Conservation (phyloP, 1,140 invertebrate genomes). For the Lepidostoma basale region DNA sequence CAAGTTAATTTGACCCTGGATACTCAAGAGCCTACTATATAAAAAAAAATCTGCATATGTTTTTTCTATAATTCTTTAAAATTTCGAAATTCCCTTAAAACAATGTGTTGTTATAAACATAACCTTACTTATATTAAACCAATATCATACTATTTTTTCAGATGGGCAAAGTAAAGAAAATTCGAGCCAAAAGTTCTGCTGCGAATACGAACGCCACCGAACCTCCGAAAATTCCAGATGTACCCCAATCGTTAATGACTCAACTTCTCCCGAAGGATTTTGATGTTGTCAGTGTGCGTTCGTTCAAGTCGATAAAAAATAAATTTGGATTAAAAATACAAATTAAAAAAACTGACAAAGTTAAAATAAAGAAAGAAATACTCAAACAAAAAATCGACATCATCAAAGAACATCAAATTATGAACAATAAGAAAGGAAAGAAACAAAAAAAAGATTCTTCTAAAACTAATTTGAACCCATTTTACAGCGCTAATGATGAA, state of each 20-base stretch:
- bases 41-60: background rate
- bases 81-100: background rate
- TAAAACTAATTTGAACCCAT: constrained; percentile 1
- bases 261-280: constrained; percentile 30
- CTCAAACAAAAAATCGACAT: constrained; percentile 39
- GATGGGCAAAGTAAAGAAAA: constrained; percentile 12
- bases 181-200: background rate
- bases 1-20: background rate
- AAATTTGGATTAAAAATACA: constrained; percentile 44
- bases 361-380: constrained; percentile 41
- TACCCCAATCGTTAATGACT: background rate
- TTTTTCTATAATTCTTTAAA: background rate
- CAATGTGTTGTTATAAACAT: background rate
- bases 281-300: constrained; percentile 34
- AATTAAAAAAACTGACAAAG: constrained; percentile 39
- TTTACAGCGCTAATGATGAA: constrained; percentile 15
- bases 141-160: background rate
- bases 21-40: background rate
- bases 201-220: background rate
- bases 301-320: constrained; percentile 42
- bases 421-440: constrained; percentile 10
- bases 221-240: background rate
- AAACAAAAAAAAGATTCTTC: background rate
- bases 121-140: background rate
- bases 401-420: constrained; percentile 31